Base-by-base conservation (phyloP, 2,797 vertebrate species). In the Borostomias antarcticus region DNA sequence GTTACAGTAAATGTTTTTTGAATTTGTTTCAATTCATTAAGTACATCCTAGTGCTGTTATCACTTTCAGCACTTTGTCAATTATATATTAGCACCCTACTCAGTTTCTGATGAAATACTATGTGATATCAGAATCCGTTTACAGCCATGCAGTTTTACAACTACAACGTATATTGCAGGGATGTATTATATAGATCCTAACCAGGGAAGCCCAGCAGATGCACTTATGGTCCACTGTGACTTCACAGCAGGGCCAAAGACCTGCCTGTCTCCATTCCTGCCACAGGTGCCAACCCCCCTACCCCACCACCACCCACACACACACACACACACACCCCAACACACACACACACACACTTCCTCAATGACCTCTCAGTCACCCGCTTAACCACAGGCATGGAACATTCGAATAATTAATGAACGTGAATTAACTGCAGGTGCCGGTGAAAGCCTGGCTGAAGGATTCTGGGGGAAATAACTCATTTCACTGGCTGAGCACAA, bases 161-260 rank as follows among this genome's bases (percentile, higher is more conserved):
- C n/a, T n/a, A n/a, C n/a, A n/a, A n/a, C n/a, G n/a, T 45, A 7
- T 59, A 15, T 81, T 74, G 70, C 71, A 95, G 94, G 94, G 54
- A 82, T 90, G 33, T 95, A 92, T 75, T 94, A 93, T 82, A 90
- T 95, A 0, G 94, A 95, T 72, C 94, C 93, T 60, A 95, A 95
- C 78, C 94, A 94, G 74, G 94, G 94, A 9, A 93, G 91, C 50
- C 85, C 91, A n/a, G 86, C 68, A 35, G 94, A 95, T 0, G 85
- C 93, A 0, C 72, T 95, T 66, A 48, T 88, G 35, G 94, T 84
- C 1, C 93, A 89, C 78, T 95, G 94, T 80, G 93, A 93, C 82
- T 94, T 95, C 76, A 91, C 88, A 0, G 82, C 83, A 0, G 89
- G 88, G 5, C 93, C 92, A 0, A 91, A 92, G 80, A 94, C 93